These are phyloP conservation scores for Ceratosolen solmsi DNA, from an alignment of 1,140 invertebrate species.

Conservation along the genomic window DNA sequence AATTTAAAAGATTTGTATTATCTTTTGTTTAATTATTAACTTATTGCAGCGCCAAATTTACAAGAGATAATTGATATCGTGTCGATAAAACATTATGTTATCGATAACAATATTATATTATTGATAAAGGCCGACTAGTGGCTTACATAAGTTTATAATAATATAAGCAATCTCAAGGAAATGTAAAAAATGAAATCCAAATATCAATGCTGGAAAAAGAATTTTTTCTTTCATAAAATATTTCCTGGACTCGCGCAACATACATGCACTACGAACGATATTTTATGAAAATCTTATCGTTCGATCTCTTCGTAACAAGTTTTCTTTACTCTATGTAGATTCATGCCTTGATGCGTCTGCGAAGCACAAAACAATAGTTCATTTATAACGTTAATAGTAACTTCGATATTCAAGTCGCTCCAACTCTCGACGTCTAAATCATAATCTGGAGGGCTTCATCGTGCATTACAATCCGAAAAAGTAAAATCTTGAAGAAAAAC, in stretches of 20 bases:
- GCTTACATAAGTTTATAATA: no score
- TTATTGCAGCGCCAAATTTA: no score
- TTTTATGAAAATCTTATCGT: neutral
- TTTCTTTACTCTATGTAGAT: neutral
- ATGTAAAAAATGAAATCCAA: no score
- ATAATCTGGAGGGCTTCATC: neutral
- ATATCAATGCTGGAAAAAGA: no score
- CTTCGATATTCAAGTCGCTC: neutral
- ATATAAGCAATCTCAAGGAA: no score
- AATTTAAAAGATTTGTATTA: no score
- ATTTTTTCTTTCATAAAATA: neutral
- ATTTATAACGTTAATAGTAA: neutral
- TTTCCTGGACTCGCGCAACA: neutral
- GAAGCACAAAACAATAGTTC: neutral
- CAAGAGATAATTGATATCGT: no score
- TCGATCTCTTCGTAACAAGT: neutral
- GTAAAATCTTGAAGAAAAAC: neutral
- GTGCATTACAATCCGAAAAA: neutral
- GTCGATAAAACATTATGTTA: no score
- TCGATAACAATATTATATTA: no score
- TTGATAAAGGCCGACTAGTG: no score
- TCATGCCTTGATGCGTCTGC: neutral
- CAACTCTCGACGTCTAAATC: neutral
- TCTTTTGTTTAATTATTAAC: no score
- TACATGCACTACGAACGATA: neutral